Evolutionary conservation across 30 jellyfish, hydroid and myxozoan genomes (phyloP).

Genomic region (Nemopilema nomurai): DNA sequence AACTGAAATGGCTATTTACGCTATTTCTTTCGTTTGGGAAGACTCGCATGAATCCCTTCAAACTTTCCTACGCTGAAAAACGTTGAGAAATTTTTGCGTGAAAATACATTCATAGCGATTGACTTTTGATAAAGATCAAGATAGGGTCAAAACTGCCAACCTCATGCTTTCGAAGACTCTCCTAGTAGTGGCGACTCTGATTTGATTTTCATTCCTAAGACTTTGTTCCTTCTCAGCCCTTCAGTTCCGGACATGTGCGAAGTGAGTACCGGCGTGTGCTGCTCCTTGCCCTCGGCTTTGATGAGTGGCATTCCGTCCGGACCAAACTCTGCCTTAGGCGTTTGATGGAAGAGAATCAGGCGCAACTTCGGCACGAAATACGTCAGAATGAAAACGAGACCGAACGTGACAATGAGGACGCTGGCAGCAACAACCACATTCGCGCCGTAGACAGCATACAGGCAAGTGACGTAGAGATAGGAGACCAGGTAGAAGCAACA

Average conservation of each 20-base stretch:
- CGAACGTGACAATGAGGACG: conserved; percentile 67
- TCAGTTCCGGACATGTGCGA: conserved; percentile 56
- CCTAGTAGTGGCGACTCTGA: neutral
- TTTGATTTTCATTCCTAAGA: conserved; percentile 27
- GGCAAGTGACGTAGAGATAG: conserved; percentile 54
- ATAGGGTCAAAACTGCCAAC: neutral
- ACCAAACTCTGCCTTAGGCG: conserved; percentile 48
- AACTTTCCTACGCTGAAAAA: too few relatives aligned
- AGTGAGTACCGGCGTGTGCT: neutral
- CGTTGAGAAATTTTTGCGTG: too few relatives aligned
- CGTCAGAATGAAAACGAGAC: conserved; percentile 55
- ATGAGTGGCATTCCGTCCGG: conserved; percentile 66
- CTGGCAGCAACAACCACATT: conserved; percentile 84
- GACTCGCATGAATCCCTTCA: too few relatives aligned
- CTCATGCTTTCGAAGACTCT: conserved; percentile 17
- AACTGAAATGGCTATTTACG: too few relatives aligned
- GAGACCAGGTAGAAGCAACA: conserved; percentile 71
- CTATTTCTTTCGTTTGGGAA: too few relatives aligned
- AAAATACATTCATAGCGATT: too few relatives aligned
- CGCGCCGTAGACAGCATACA: conserved; percentile 63
- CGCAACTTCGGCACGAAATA: conserved; percentile 82
- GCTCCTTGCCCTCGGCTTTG: conserved; percentile 38
- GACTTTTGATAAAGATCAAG: too few relatives aligned
- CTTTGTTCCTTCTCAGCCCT: conserved; percentile 23
- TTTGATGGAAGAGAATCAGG: conserved; percentile 61